phyloP scores from a whole-genome alignment of 2,888 invertebrate species.

The Cetonia aurata region DNA sequence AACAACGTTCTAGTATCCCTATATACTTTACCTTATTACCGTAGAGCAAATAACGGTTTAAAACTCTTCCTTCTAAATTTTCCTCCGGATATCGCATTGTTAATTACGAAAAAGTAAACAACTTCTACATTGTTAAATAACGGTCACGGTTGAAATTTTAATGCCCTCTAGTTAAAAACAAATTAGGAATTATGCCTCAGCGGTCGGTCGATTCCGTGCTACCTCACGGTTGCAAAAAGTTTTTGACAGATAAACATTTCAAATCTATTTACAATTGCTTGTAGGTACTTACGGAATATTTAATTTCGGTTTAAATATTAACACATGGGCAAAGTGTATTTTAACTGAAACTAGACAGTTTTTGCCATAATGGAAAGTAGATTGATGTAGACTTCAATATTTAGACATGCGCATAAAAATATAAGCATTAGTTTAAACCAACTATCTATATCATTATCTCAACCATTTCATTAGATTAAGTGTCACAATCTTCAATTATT shows the following conservation, averaged over 20 bases:
- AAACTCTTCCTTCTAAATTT: conserved; percentile 11
- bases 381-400: too few species aligned
- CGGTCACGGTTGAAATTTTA: conserved; percentile 24
- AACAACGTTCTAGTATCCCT: too few species aligned
- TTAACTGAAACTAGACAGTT: too few species aligned
- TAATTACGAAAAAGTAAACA: conserved; percentile 38
- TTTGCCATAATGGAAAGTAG: too few species aligned
- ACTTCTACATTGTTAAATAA: conserved; percentile 29
- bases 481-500: too few species aligned
- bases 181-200: conserved; percentile 22
- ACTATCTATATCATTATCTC: too few species aligned
- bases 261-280: conserved; percentile 24
- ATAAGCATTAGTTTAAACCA: too few species aligned
- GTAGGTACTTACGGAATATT: conserved; percentile 19
- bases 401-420: too few species aligned
- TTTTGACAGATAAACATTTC: conserved; percentile 35
- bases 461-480: too few species aligned
- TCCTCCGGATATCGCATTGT: conserved; percentile 11
- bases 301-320: conserved; percentile 31
- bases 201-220: not conserved
- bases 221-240: conserved; percentile 7
- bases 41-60: not conserved
- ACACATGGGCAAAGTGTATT: not conserved
- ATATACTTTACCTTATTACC: too few species aligned
- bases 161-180: conserved; percentile 37